These are phyloP conservation scores for Physeter macrocephalus DNA, from an alignment of 2,113 vertebrate species.

Conservation along the genomic window DNA sequence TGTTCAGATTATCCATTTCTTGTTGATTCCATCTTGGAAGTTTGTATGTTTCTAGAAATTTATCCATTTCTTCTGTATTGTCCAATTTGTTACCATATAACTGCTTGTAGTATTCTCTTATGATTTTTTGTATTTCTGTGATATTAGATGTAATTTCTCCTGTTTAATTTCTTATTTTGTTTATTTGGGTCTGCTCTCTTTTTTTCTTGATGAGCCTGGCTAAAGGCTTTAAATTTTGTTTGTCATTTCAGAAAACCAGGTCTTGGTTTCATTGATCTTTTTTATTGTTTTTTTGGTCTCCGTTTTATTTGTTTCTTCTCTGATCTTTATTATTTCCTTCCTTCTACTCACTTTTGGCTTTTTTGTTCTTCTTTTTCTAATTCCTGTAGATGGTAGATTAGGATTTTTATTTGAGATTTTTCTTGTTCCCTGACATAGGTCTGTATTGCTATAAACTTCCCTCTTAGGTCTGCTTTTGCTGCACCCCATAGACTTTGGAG, in stretches of 20 bases:
- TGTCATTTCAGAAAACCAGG: neutral
- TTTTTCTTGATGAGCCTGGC: neutral
- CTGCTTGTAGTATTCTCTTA: neutral
- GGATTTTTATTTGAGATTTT: neutral
- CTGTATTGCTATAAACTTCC: neutral
- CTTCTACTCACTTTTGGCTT: neutral
- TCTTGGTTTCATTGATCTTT: neutral
- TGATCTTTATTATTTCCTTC: neutral
- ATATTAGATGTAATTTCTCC: neutral
- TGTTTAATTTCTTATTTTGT: neutral
- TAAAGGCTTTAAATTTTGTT: neutral
- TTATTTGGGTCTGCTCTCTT: neutral
- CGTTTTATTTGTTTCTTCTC: neutral
- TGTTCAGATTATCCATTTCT: neutral
- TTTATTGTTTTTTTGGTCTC: neutral
- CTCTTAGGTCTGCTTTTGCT: neutral
- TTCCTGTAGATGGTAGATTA: neutral
- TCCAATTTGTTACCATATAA: neutral
- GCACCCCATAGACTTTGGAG: neutral
- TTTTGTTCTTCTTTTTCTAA: neutral
- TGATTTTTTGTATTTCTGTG: neutral
- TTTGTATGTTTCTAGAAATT: neutral
- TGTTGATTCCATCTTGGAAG: neutral
- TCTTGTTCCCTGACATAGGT: neutral
- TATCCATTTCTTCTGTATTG: neutral